Base-by-base conservation (phyloP, 2,797 vertebrate genomes). In the Borostomias antarcticus region DNA sequence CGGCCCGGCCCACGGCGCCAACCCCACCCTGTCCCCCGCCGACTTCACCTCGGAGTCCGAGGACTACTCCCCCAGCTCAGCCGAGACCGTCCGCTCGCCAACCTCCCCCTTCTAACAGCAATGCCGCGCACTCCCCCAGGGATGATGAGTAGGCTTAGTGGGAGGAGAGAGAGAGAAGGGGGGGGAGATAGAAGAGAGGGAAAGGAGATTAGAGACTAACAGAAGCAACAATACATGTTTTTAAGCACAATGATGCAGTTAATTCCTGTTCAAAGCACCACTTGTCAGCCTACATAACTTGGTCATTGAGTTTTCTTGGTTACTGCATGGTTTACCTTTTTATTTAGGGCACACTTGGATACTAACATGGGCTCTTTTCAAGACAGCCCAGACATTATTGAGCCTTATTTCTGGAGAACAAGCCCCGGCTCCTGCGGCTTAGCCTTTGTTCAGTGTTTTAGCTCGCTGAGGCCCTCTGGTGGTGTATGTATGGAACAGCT, bases 1-100 rank as follows among this genome's bases (percentile, higher is more conserved):
- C 53, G 80, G 91, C 89, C 25, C 88, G 72, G 87, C 90, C 57
- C 4, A 45, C 15, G n/a, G 40, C 15, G 40, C 76, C 85, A 85
- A 90, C 89, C 28, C 88, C 73, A 88, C 90, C 54, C 60, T 82
- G 40, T 89, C 94, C 77, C 91, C 93, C 0, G 84, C 91, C 11
- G 96, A 95, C 78, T 88, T 95, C 87, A 95, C 91, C 86, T 95
- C 97, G 0, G 96, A 96, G 88, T 96, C 96, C 1, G 97, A 98
- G 87, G 96, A 98, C 84, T 92, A 87, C 86, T 98, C 96, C 82
- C 95, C 92, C 58, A 90, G 93, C 91, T 98, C 96, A 23, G 95
- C 93, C 3, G 96, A 93, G 89, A 98, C 95, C 67, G 94, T 96
- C 82, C 95, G 94, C 87, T 97, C 97, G 73, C 96, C 96, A 73